These are phyloP conservation scores for Drosophila parthenogenetica DNA, from an alignment of 2,888 invertebrate species.

Conservation along the genomic window DNA sequence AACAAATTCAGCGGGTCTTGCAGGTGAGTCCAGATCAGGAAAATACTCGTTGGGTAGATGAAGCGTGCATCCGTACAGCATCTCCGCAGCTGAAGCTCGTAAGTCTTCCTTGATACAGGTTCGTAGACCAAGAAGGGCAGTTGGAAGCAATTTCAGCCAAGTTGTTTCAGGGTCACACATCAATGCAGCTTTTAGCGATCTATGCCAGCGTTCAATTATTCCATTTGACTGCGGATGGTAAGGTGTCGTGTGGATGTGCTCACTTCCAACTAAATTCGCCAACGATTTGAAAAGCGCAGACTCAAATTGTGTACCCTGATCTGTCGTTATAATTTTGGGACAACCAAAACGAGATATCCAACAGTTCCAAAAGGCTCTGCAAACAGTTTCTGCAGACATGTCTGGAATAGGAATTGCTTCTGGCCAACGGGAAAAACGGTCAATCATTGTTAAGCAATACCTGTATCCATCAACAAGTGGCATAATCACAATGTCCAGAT, in stretches of 20 bases:
- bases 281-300: conserved; percentile 2
- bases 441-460: no score
- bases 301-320: conserved; percentile 2
- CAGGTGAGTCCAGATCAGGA: no score
- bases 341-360: conserved; percentile 1
- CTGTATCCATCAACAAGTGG: background rate
- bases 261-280: background rate
- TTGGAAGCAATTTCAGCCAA: conserved; percentile 2
- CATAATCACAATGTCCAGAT: conserved; percentile 15
- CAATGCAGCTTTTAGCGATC: conserved; percentile 8
- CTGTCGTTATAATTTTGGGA: background rate
- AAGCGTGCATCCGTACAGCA: no score
- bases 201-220: conserved; percentile 7
- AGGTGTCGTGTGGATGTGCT: conserved; percentile 6
- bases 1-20: no score
- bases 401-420: background rate
- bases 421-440: background rate
- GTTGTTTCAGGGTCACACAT: background rate
- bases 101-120: conserved; percentile 2
- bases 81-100: no score
- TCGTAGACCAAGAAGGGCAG: background rate
- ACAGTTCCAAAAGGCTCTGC: background rate
- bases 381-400: background rate
- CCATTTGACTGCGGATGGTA: conserved; percentile 6
- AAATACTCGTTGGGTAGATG: no score